Conservation (phyloP, 2,797 vertebrate species). For the Heterohyrax brucei region DNA sequence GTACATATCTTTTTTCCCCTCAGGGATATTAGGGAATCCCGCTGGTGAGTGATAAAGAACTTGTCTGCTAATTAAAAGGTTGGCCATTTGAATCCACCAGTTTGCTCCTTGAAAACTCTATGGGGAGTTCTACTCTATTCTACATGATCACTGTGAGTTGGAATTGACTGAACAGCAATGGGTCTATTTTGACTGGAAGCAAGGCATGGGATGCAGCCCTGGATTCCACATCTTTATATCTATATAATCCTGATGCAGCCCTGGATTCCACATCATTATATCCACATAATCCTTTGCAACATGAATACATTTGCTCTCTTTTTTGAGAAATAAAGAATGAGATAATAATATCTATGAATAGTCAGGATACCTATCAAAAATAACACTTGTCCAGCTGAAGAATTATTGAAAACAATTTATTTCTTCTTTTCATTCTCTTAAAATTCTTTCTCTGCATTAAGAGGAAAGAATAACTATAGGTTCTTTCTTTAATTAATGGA, state of each 20-base stretch:
- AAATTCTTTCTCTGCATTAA: neutral
- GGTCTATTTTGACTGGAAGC: no score
- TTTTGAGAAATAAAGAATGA: neutral
- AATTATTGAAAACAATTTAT: neutral
- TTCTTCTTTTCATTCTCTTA: neutral
- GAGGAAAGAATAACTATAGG: neutral
- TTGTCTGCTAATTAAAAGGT: no score
- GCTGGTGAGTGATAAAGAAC: no score
- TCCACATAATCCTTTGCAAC: neutral
- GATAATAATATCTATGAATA: neutral
- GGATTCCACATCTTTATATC: neutral
- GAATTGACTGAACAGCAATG: no score
- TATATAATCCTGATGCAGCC: no score
- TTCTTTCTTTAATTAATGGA: neutral
- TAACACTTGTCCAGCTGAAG: neutral
- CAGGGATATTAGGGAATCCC: neutral
- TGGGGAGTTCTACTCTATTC: no score
- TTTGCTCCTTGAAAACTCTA: no score
- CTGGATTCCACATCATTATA: no score
- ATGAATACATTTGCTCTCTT: neutral
- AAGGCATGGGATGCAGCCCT: neutral
- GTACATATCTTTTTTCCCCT: neutral
- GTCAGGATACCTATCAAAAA: neutral
- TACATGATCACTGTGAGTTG: no score
- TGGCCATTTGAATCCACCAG: no score